phyloP scores from a whole-genome alignment of 1,140 invertebrate genomes.

The Vanessa atalanta region DNA sequence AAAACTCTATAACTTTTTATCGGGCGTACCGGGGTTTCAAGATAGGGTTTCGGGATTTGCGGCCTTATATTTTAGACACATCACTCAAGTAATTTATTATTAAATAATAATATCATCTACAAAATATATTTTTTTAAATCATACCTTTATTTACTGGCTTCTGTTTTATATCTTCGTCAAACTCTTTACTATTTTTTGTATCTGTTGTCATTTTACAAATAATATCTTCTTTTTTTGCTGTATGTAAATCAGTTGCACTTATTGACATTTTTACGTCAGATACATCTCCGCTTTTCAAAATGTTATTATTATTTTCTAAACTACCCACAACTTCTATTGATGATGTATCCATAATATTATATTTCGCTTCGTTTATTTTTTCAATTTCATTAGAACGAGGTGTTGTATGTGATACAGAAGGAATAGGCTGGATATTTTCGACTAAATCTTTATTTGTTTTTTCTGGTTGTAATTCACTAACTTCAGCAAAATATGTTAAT shows the following conservation, averaged over 20 bases:
- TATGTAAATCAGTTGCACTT: not conserved
- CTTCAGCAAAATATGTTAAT: not conserved
- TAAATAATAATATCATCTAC: not conserved
- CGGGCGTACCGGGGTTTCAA: too few relatives aligned
- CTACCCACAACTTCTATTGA: not conserved
- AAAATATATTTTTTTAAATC: not conserved
- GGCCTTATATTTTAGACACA: too few relatives aligned
- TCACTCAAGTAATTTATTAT: too few relatives aligned
- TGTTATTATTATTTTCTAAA: not conserved
- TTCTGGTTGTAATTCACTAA: not conserved
- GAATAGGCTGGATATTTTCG: not conserved
- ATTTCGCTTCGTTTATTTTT: not conserved
- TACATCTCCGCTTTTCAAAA: not conserved
- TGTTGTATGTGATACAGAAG: not conserved
- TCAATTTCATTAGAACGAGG: not conserved
- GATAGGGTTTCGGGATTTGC: too few relatives aligned
- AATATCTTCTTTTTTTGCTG: not conserved
- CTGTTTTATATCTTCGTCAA: not conserved
- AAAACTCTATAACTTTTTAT: too few relatives aligned
- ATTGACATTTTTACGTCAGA: not conserved
- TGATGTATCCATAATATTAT: not conserved
- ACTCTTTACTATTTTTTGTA: not conserved
- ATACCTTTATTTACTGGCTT: not conserved
- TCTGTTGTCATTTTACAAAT: not conserved
- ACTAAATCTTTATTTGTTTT: not conserved